Evolutionary conservation across 2,113 vertebrate genomes (phyloP), one percentile per base, ranked within the genome.

Genomic region (Microcebus griseorufus): DNA sequence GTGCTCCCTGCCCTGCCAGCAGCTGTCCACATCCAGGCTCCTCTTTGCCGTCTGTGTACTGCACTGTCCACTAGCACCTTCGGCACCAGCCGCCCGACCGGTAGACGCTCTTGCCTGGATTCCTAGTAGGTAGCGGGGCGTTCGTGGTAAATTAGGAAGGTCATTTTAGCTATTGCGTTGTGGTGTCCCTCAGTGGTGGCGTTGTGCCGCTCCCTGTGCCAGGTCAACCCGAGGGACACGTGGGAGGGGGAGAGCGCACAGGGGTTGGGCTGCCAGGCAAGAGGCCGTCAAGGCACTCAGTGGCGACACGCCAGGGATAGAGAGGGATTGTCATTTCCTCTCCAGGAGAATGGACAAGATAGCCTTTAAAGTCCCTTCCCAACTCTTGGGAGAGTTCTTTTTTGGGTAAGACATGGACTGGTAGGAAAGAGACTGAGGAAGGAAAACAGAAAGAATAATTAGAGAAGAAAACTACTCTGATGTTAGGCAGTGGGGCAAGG

Each of bases 1-100:
- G 11, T 29, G 10, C 37, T 42, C 39, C 45, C 65, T 64, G 18
- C 79, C 70, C 22, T 32, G 51, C 39, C 29, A n/a, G 1, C 22
- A 18, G 42, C 53, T 37, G 1, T 29, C 1, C 48, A 18, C 12
- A 2, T 0, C 1, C 0, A 37, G 37, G 25, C 37, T 58, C 18
- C 58, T 27, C 67, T 88, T 22, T 20, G 45, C 85, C 42, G 20
- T 10, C 2, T 34, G 29, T 29, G 18, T 53, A 8, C 27, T 88
- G 67, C 29, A 37, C 72, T 55, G 53, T 39, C 42, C 64, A 18
- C 70, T 55, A 1, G 51, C 34, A 18, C 70, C 51, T 78, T 67
- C 14, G 39, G 27, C 39, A 51, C 4, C 22, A 58, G 55, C 27
- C 25, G 18, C 32, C 18, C 17, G 2, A 6, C 5, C 25, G 48